A percentile compares a stretch with the other conserved stretches of the same genome.
These are phyloP conservation scores for Epistrophe grossulariae DNA, from an alignment of 2,888 invertebrate genomes.

Conservation along the genomic window DNA sequence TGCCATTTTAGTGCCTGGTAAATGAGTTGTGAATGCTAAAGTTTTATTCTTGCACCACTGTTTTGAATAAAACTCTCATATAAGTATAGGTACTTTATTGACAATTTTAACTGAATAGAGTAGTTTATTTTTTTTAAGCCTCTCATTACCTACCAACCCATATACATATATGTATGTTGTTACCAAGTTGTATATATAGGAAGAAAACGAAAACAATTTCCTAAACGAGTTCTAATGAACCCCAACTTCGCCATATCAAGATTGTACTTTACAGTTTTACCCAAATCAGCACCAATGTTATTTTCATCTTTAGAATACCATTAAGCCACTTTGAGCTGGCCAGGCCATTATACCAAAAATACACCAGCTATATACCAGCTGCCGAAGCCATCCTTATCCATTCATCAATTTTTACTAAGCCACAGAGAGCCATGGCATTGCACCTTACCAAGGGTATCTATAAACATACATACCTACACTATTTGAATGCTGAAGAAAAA, in stretches of 20 bases:
- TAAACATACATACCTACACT: neutral
- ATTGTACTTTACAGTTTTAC: constrained; percentile 53
- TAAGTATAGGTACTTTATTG: too few species aligned
- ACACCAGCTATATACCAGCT: constrained; percentile 12
- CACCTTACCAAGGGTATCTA: constrained; percentile 51
- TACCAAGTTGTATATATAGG: neutral
- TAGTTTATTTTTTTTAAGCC: too few species aligned
- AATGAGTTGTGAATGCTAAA: too few species aligned
- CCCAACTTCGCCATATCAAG: constrained; percentile 38
- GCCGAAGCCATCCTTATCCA: constrained; percentile 53
- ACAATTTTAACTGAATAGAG: too few species aligned
- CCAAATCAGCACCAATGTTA: constrained; percentile 32
- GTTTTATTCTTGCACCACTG: too few species aligned
- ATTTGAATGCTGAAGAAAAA: constrained; percentile 3
- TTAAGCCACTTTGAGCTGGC: constrained; percentile 38
- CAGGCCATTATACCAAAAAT: neutral
- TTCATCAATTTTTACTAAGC: constrained; percentile 48
- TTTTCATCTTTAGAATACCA: constrained; percentile 56
- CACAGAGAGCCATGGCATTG: constrained; percentile 35
- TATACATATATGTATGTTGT: too few species aligned
- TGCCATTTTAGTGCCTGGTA: too few species aligned
- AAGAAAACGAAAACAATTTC: neutral
- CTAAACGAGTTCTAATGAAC: constrained; percentile 34
- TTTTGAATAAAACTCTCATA: too few species aligned
- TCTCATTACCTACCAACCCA: too few species aligned